phyloP scores from a whole-genome alignment of 2,888 invertebrate species.

The Luffia ferchaultella region DNA sequence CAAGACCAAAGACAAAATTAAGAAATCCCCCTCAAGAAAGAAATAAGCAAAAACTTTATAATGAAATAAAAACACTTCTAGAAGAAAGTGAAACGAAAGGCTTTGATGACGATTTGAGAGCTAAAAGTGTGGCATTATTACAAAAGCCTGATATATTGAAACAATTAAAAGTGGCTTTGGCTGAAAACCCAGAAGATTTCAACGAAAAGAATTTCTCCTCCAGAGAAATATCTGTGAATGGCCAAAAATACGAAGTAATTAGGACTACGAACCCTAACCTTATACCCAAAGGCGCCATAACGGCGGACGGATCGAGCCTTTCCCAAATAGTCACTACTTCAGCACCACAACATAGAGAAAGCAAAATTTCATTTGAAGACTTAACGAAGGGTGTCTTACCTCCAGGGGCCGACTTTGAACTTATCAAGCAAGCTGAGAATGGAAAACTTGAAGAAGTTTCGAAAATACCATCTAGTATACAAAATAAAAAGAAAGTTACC shows the following conservation, averaged over 20 bases:
- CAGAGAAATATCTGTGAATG: constrained; percentile 77
- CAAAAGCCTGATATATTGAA: constrained; percentile 77
- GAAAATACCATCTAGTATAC: constrained; percentile 60
- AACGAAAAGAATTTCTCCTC: constrained; percentile 75
- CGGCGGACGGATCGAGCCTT: constrained; percentile 47
- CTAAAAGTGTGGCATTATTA: constrained; percentile 64
- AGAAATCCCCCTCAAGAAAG: constrained; percentile 55
- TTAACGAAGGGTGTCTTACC: constrained; percentile 82
- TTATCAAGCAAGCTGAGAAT: constrained; percentile 77
- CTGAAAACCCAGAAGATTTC: constrained; percentile 72
- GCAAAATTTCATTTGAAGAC: constrained; percentile 75
- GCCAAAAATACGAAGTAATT: constrained; percentile 78
- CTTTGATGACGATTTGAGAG: constrained; percentile 56
- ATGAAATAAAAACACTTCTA: constrained; percentile 61
- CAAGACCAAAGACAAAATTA: constrained; percentile 38
- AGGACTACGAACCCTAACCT: constrained; percentile 76
- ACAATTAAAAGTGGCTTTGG: constrained; percentile 76
- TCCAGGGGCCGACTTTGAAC: constrained; percentile 80
- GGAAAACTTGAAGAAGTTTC: constrained; percentile 76
- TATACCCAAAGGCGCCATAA: constrained; percentile 66
- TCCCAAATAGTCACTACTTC: constrained; percentile 39
- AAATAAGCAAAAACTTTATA: constrained; percentile 65
- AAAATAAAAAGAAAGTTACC: constrained; percentile 82
- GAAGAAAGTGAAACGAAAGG: constrained; percentile 67
- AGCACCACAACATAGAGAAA: constrained; percentile 57